A percentile compares a stretch with the other conserved stretches of the same genome.
These are phyloP conservation scores for Neomonachus schauinslandi DNA, from an alignment of 2,113 vertebrate genomes.

Conservation along the genomic window DNA sequence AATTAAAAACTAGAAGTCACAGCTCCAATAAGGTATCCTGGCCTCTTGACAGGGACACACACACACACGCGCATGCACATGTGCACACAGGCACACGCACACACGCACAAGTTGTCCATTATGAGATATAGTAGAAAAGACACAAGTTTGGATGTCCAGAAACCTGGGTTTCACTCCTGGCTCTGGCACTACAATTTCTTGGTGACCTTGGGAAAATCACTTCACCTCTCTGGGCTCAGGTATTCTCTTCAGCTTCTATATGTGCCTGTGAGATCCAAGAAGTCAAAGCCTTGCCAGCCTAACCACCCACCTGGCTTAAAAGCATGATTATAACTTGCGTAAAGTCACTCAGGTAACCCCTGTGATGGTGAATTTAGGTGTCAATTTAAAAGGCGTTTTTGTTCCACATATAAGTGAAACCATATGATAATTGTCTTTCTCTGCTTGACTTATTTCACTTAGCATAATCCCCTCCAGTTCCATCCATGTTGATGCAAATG, in stretches of 20 bases:
- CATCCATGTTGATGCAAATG: no score
- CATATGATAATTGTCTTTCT: no score
- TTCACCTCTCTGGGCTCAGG: neutral
- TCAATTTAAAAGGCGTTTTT: neutral
- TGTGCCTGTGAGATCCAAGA: neutral
- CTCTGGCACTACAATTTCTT: neutral
- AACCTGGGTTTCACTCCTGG: neutral
- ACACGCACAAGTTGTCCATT: neutral
- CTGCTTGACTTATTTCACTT: no score
- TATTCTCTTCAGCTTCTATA: neutral
- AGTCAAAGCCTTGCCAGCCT: neutral
- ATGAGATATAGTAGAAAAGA: neutral
- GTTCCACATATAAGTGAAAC: no score
- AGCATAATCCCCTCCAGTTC: no score
- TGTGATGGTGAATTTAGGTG: neutral
- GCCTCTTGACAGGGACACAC: neutral
- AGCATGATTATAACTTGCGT: neutral
- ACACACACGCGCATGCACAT: neutral
- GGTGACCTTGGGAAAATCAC: neutral
- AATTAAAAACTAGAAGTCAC: slow-evolving; percentile 18
- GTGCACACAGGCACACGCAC: neutral
- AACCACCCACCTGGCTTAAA: neutral
- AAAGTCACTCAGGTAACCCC: neutral
- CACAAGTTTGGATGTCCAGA: neutral
- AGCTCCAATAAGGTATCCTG: neutral